These are phyloP conservation scores for Caenorhabditis doughertyi DNA, from an alignment of 2,888 invertebrate genomes.

Conservation along the genomic window DNA sequence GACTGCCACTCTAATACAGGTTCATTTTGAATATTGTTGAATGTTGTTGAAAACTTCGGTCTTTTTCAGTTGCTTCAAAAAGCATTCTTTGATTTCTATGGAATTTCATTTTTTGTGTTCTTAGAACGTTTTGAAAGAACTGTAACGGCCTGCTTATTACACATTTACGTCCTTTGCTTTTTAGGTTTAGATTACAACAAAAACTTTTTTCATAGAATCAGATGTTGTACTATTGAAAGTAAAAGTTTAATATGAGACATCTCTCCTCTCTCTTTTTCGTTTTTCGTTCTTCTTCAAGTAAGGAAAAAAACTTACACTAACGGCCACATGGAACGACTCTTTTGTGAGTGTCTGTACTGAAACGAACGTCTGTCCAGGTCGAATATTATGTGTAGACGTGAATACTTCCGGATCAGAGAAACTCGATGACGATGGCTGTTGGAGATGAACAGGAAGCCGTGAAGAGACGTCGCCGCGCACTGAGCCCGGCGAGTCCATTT, in stretches of 20 bases:
- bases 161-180: slow-evolving; percentile 1
- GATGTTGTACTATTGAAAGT: slow-evolving; percentile 23
- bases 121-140: slow-evolving; percentile 1
- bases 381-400: slow-evolving; percentile 67
- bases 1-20: too few relatives aligned
- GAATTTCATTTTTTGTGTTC: background rate
- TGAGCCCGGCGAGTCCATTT: slow-evolving; percentile 62
- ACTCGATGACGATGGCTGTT: slow-evolving; percentile 71
- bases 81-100: background rate
- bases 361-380: slow-evolving; percentile 71
- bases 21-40: too few relatives aligned
- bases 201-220: slow-evolving; percentile 16
- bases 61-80: background rate
- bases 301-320: slow-evolving; percentile 64
- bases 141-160: slow-evolving; percentile 18
- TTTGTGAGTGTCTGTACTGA: slow-evolving; percentile 74
- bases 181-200: slow-evolving; percentile 14
- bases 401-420: slow-evolving; percentile 69
- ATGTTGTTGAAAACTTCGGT: too few relatives aligned
- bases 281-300: too few relatives aligned
- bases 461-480: slow-evolving; percentile 52
- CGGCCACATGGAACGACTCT: slow-evolving; percentile 70
- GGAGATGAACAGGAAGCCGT: slow-evolving; percentile 69
- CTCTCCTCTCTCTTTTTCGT: background rate
- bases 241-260: slow-evolving; percentile 15